Percentiles rank a stretch among this genome's conserved stretches.
Conservation (phyloP, 2,888 invertebrate genomes). For the Lasioglossum figueresi region DNA sequence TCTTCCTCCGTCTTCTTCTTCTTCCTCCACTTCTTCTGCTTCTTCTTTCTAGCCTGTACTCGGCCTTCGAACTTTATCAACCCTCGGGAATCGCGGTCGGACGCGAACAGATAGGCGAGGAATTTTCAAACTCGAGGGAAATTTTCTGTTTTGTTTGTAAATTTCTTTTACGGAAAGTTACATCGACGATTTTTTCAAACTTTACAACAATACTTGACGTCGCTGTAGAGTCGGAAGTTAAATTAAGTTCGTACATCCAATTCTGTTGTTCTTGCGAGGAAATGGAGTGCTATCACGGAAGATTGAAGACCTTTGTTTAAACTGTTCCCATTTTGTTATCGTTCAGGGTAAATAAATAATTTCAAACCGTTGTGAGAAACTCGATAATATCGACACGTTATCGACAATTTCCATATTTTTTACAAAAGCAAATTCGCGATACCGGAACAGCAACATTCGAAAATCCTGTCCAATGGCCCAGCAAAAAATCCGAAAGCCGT, state of each 20-base stretch:
- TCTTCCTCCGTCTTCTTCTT: background rate
- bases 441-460: background rate
- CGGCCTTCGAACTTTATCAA: background rate
- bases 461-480: background rate
- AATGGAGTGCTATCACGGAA: background rate
- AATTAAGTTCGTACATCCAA: background rate
- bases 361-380: background rate
- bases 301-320: background rate
- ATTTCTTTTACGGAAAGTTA: background rate
- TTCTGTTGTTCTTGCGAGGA: background rate
- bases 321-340: background rate
- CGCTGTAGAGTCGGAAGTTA: background rate
- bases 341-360: background rate
- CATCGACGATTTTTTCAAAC: background rate
- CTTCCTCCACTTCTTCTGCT: background rate
- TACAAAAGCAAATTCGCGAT: background rate
- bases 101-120: background rate
- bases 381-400: background rate
- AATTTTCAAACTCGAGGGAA: background rate
- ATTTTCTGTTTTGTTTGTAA: background rate
- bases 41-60: background rate
- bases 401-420: background rate
- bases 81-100: background rate
- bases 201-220: background rate
- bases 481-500: background rate